Base-by-base conservation (phyloP, 35 echinoderm and acorn worm species). In the Anneissia japonica region DNA sequence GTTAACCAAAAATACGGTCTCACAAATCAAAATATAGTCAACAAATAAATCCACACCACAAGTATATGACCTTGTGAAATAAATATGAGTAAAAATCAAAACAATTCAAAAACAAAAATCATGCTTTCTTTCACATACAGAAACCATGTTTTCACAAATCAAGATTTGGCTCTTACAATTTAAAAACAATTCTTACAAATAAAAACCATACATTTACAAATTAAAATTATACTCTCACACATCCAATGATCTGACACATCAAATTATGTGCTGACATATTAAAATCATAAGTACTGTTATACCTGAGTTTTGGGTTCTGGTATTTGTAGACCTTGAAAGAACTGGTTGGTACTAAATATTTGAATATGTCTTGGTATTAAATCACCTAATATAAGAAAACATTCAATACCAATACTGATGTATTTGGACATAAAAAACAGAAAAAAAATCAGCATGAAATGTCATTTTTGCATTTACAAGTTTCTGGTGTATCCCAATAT, bases 271-370 rank as follows among this genome's bases (percentile, higher is more conserved):
- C n/a, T n/a, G n/a, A n/a, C n/a, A n/a, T n/a, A n/a, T n/a, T n/a
- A n/a, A n/a, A n/a, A n/a, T n/a, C n/a, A n/a, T n/a, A n/a, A n/a
- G n/a, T n/a, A n/a, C n/a, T 37, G 64, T 89, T 87, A 92, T 90
- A 99, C 96, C 90, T 90, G 76, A 38, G 88, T 79, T 55, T 99
- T 90, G 83, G 96, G 96, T 72, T 99, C 96, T 40, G 96, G 96
- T 74, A 99, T 93, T 23, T 86, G 88, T 40, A 99, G 84, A 21
- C 96, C 96, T 83, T 93, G 87, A 84, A 99, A 99, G 89, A 99
- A 99, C 45, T 91, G 89, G 85, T 99, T 99, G 37, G 81, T 90
- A 86, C 96, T 99, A 89, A 99, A 99, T 74, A 99, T 94, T 74
- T 99, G 90, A 78, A 91, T 76, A 90, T 99, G 96, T 74, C 96